Percentiles rank a stretch among this genome's conserved stretches.
Evolutionary conservation across 2,888 invertebrate genomes (phyloP).

Genomic region (Drosophila melanosoma): DNA sequence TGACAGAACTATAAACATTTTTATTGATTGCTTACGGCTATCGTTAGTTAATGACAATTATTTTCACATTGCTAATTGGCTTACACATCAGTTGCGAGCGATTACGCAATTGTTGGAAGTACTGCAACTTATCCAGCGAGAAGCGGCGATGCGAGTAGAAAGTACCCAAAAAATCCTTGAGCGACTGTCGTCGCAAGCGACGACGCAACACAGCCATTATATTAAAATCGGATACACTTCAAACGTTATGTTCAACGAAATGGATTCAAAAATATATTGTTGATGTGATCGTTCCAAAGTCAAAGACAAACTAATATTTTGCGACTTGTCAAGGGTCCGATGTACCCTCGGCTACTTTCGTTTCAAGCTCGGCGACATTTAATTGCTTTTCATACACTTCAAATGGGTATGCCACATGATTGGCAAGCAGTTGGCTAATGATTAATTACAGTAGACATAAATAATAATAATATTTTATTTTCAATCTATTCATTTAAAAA

Average conservation of each 20-base stretch:
- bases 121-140: conserved; percentile 64
- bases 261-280: not conserved
- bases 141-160: conserved; percentile 62
- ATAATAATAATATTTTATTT: not conserved
- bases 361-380: conserved; percentile 43
- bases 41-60: conserved; percentile 11
- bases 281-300: conserved; percentile 53
- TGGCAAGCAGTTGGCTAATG: not conserved
- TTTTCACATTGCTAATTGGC: conserved; percentile 32
- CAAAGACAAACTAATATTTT: conserved; percentile 60
- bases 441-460: not conserved
- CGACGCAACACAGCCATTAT: conserved; percentile 67
- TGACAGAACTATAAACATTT: conserved; percentile 2
- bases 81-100: conserved; percentile 66
- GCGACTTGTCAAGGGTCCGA: conserved; percentile 44
- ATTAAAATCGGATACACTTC: not conserved
- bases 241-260: conserved; percentile 6
- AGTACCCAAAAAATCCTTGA: conserved; percentile 69
- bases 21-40: not conserved
- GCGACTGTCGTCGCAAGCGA: conserved; percentile 67
- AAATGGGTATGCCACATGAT: not conserved
- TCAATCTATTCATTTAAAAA: not conserved
- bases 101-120: conserved; percentile 54
- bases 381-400: conserved; percentile 40
- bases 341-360: conserved; percentile 62